A percentile compares a stretch with the other conserved stretches of the same genome.
These are phyloP conservation scores for Diceros bicornis DNA, from an alignment of 2,797 vertebrate genomes.

Conservation along the genomic window DNA sequence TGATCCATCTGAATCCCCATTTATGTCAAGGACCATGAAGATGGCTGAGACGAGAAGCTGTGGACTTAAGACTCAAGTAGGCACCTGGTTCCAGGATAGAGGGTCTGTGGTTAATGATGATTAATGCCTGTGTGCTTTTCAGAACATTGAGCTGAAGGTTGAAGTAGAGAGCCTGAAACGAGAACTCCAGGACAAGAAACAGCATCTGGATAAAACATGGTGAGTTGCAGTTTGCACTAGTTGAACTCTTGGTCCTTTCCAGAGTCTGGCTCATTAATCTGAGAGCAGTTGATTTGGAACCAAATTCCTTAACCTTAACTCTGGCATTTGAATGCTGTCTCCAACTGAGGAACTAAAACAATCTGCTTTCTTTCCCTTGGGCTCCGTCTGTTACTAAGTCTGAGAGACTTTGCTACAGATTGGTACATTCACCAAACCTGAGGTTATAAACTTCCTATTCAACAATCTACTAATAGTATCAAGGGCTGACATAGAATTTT, in stretches of 20 bases:
- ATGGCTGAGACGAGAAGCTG: neutral
- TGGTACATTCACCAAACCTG: neutral
- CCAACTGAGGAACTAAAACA: neutral
- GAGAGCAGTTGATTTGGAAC: neutral
- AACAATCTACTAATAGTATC: neutral
- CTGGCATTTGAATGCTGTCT: neutral
- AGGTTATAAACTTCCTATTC: neutral
- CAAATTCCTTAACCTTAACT: neutral
- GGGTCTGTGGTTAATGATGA: rapidly evolving
- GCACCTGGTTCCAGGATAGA: neutral
- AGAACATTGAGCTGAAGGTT: conserved; percentile 98
- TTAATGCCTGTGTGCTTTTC: conserved; percentile 74
- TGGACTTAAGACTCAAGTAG: neutral
- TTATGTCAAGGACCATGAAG: neutral
- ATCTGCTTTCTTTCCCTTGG: neutral
- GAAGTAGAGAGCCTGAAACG: conserved; percentile 96
- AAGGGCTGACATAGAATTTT: neutral
- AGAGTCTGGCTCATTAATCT: neutral
- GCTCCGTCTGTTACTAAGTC: neutral
- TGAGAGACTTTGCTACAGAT: neutral
- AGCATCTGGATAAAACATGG: conserved; percentile 92
- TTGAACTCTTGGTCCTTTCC: neutral
- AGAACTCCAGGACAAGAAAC: conserved; percentile 95
- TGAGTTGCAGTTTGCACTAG: conserved; percentile 87
- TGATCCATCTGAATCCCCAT: neutral